Evolutionary conservation across 2,113 vertebrate species (phyloP).

Genomic region (Platysternon megacephalum): DNA sequence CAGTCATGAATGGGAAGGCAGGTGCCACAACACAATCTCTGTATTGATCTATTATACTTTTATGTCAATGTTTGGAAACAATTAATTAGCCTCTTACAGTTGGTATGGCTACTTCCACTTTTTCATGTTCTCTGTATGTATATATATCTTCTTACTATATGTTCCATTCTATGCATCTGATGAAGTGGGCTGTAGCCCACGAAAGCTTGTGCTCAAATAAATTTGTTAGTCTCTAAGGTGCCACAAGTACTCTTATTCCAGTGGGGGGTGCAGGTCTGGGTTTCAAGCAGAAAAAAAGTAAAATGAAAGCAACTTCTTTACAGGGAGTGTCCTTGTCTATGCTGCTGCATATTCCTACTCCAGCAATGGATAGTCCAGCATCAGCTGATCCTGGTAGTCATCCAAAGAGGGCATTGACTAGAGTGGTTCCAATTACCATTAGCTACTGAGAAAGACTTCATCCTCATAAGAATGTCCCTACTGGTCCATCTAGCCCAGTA

Average conservation of each 20-base stretch:
- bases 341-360: background rate
- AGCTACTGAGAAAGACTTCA: background rate
- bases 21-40: background rate
- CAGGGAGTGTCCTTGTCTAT: background rate
- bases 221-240: too few species aligned
- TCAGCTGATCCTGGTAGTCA: background rate
- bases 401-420: background rate
- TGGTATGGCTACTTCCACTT: too few species aligned
- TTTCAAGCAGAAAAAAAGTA: background rate
- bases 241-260: background rate
- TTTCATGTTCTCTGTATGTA: too few species aligned
- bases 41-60: background rate
- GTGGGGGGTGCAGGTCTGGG: background rate
- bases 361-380: background rate
- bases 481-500: too few species aligned
- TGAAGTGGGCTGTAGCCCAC: too few species aligned
- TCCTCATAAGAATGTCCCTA: background rate
- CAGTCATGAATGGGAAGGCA: background rate
- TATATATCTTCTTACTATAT: too few species aligned
- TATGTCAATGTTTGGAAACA: background rate
- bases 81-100: background rate
- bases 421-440: background rate
- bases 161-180: too few species aligned
- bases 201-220: too few species aligned
- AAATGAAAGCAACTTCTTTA: background rate